These are phyloP conservation scores for Zoroaster sp. DNA, from an alignment of 53 echinoderm and acorn worm genomes.

Conservation along the genomic window DNA sequence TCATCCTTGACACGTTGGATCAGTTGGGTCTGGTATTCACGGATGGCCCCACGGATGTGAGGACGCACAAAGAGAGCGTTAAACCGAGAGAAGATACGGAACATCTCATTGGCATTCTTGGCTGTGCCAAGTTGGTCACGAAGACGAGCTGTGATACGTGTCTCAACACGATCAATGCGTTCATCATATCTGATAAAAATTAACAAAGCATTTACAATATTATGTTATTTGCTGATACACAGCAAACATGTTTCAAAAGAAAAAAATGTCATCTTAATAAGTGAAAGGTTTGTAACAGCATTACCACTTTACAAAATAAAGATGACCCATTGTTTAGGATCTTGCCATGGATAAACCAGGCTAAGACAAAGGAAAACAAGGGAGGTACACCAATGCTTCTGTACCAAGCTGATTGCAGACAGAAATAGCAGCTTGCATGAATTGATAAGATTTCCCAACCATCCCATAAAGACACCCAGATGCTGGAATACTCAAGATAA, in stretches of 20 bases:
- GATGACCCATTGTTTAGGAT: too few relatives aligned
- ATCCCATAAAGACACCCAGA: too few relatives aligned
- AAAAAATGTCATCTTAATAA: too few relatives aligned
- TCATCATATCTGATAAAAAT: conserved; percentile 74
- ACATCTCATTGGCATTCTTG: conserved; percentile 99
- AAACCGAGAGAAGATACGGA: conserved; percentile 99
- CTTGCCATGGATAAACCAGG: too few relatives aligned
- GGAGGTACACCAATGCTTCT: too few relatives aligned
- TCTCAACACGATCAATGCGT: conserved; percentile 96
- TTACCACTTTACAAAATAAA: too few relatives aligned
- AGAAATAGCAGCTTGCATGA: too few relatives aligned
- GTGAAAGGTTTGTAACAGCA: too few relatives aligned
- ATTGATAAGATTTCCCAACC: too few relatives aligned
- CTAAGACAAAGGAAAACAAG: too few relatives aligned
- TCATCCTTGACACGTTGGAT: conserved; percentile 99
- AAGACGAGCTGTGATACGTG: conserved; percentile 97
- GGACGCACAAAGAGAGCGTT: conserved; percentile 98
- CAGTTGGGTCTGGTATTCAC: conserved; percentile 98
- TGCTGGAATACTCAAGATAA: too few relatives aligned
- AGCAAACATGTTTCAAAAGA: background rate
- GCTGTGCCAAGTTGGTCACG: conserved; percentile 98
- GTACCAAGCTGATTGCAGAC: too few relatives aligned
- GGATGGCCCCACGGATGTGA: conserved; percentile 97
- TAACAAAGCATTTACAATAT: background rate
- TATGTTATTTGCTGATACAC: background rate